Base-by-base conservation (phyloP, 2,888 invertebrate genomes). In the Cephus pygmeus region DNA sequence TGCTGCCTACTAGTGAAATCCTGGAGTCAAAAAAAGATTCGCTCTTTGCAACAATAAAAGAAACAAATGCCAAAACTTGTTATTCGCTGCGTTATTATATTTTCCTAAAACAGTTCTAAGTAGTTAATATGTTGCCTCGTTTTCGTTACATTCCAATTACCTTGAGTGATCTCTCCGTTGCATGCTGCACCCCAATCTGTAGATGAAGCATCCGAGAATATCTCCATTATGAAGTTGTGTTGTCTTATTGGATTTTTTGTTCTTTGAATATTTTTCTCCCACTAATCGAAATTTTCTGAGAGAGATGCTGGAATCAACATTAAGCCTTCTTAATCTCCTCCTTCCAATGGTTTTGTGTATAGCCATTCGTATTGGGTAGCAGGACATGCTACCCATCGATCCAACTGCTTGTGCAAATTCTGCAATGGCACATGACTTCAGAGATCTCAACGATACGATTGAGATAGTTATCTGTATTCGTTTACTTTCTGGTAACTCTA, bases 381-480 rank as follows among this genome's bases (percentile, higher is more conserved):
- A 12, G 69, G 56, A 73, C 71, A 79, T 12, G 74, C 34, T 12
- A 79, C 78, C 68, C 35, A 80, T 92, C 68, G 73, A 77, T 1
- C 76, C 76, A 1, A 79, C 69, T 12, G 80, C 30, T 12, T 33
- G 76, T 12, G 75, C 76, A 71, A 79, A 80, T 12, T 80, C 76
- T 34, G 75, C n/a, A 36, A 80, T 79, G 34, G 34, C 34, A 68
- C 76, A 76, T 34, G 23, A 68, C 73, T 34, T 12, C 3, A 3
- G 15, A 15, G 12, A 34, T 68, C 15, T 73, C 23, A 76, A 34
- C 1, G 30, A 30, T 31, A 30, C 31, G 2, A 76, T 76, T 73
- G n/a, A 15, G 56, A 56, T 73, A 2, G 4, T 3, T 15, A 73
- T 15, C 30, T 56, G 9, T 6, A 12, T 23, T 69, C 36, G 36